Evolutionary conservation across 2,113 vertebrate genomes (phyloP), one percentile per base, ranked within the genome.

Genomic region (Clarias gariepinus): DNA sequence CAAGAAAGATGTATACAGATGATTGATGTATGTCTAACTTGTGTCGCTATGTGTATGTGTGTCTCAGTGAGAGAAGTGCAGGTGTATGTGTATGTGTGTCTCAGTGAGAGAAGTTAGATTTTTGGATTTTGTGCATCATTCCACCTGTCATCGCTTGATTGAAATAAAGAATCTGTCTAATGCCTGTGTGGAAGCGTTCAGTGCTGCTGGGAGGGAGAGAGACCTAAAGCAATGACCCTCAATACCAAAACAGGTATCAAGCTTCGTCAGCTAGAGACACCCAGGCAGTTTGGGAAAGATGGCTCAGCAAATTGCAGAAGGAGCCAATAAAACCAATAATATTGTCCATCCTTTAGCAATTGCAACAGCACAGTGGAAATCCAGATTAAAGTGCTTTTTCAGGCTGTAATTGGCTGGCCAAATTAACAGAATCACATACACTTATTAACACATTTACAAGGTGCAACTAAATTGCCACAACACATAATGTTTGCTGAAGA

Each of bases 111-210:
- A 81, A 66, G 16, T 84, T n/a, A n/a, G 73, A 41, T 81, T 77
- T 83, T 58, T 68, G 60, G 68, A 84, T 88, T 90, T 89, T 88
- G 83, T 88, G 88, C 89, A 90, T 69, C 81, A 86, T 90, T 91
- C 88, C 90, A 82, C 81, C 85, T 86, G 83, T 89, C 89, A 90
- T 64, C 87, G 82, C 78, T 81, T 57, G 36, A 86, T 21, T 77
- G 82, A 81, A 58, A 61, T 55, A 53, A 23, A 82, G 78, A 90
- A 88, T 91, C 89, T 90, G 41, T 69, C 84, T 91, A 90, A 90
- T 82, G 81, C 83, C 64, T 73, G 77, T 3, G 36, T 47, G 30
- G 25, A 88, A 83, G 81, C 28, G 55, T 60, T 76, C 77, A 57
- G 1, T 82, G 71, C 87, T 83, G 64, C 30, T 83, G 60, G n/a